Evolutionary conservation across 2,888 invertebrate species (phyloP).

Genomic region (Palloptera scutellata): DNA sequence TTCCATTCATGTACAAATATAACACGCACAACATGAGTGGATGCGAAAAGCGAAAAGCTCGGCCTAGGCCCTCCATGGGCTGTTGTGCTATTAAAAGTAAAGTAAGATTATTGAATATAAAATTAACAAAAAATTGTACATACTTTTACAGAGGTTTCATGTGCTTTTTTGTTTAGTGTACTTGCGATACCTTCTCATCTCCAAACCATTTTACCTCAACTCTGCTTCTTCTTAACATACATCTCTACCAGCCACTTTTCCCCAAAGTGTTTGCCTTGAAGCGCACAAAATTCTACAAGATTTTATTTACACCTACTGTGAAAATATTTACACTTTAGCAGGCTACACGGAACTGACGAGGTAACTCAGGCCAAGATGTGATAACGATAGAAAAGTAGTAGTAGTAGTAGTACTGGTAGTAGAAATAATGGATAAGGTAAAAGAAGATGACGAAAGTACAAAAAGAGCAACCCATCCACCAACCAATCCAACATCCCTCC

Average conservation of each 20-base stretch:
- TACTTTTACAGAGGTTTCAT: neutral
- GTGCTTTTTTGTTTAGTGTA: no score
- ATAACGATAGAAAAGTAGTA: no score
- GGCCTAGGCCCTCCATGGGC: no score
- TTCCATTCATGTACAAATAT: no score
- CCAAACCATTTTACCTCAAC: no score
- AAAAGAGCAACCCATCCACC: constrained; percentile 4
- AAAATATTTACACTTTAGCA: constrained; percentile 39
- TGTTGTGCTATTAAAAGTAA: no score
- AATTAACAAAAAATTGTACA: constrained; percentile 13
- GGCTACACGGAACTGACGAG: constrained; percentile 14
- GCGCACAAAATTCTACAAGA: constrained; percentile 15
- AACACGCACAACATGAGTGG: no score
- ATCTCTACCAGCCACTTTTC: neutral
- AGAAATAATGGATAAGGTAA: no score
- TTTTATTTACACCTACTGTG: constrained; percentile 37
- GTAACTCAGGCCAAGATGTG: neutral
- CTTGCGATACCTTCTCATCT: constrained; percentile 1
- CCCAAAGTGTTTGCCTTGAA: neutral
- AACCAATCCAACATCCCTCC: neutral
- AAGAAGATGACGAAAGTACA: neutral
- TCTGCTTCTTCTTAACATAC: neutral
- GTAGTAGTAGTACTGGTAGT: neutral
- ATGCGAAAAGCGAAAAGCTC: no score
- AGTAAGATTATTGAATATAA: constrained; percentile 3